These are phyloP conservation scores for Idris sp. DNA, from an alignment of 1,140 invertebrate species.

Conservation along the genomic window DNA sequence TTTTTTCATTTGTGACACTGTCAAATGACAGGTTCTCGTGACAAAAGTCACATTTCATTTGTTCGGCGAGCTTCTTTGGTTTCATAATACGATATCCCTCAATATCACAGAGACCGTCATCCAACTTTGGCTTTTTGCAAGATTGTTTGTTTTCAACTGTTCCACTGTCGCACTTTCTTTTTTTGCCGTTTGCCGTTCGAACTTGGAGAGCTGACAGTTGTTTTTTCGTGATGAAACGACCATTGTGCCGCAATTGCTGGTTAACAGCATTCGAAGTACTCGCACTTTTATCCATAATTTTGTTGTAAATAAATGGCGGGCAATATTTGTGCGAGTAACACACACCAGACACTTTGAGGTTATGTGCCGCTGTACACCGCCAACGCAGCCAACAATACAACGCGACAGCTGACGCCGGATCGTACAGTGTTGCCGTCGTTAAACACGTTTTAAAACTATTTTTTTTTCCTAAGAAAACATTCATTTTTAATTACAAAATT, in stretches of 20 bases:
- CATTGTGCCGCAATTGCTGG: not conserved
- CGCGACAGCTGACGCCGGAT: too few relatives aligned
- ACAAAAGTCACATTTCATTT: conserved; percentile 50
- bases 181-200: conserved; percentile 15
- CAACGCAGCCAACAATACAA: too few relatives aligned
- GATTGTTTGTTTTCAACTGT: not conserved
- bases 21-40: conserved; percentile 43
- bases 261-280: not conserved
- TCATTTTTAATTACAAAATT: too few relatives aligned
- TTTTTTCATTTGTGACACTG: conserved; percentile 27
- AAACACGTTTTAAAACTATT: too few relatives aligned
- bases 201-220: conserved; percentile 2
- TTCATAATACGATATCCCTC: conserved; percentile 40
- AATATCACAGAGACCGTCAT: not conserved
- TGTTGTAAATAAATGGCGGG: not conserved
- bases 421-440: too few relatives aligned
- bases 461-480: too few relatives aligned
- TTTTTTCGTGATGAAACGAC: conserved; percentile 4
- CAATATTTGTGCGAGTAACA: not conserved
- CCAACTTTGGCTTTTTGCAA: conserved; percentile 1
- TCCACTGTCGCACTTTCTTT: not conserved
- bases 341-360: too few relatives aligned
- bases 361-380: too few relatives aligned
- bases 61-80: conserved; percentile 8
- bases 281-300: not conserved